These are phyloP conservation scores for Cyphomyrus discorhynchus DNA, from an alignment of 2,113 vertebrate genomes.

Conservation along the genomic window DNA sequence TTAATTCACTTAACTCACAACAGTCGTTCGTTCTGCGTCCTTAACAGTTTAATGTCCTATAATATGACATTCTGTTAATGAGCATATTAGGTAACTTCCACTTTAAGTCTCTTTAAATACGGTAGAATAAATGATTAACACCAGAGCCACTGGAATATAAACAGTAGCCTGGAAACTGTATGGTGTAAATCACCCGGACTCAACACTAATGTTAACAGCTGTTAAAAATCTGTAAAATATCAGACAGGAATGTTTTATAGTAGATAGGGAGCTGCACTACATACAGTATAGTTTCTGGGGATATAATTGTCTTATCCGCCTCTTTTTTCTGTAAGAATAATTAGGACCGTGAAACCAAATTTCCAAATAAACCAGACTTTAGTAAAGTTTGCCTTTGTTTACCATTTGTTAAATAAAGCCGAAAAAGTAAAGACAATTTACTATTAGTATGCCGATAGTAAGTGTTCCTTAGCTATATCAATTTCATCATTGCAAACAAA, in stretches of 20 bases:
- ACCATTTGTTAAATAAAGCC: background rate
- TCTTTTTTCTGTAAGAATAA: background rate
- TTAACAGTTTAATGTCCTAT: background rate
- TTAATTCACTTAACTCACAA: background rate
- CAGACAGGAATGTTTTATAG: slow-evolving; percentile 7
- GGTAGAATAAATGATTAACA: background rate
- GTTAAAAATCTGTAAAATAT: slow-evolving; percentile 10
- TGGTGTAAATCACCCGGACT: background rate
- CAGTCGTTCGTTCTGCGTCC: background rate
- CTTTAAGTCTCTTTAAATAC: background rate
- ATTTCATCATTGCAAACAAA: background rate
- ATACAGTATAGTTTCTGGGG: background rate
- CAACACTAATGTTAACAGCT: background rate
- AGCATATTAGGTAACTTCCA: background rate
- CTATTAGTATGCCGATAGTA: background rate
- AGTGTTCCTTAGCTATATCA: background rate
- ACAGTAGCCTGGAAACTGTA: background rate
- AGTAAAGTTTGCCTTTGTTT: background rate
- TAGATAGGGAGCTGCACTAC: background rate
- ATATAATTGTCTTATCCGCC: background rate
- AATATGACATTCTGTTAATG: background rate
- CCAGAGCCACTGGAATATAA: background rate
- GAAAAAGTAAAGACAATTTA: background rate
- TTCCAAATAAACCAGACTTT: background rate
- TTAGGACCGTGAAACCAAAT: background rate